These are phyloP conservation scores for Nemotelus pantherinus DNA, from an alignment of 2,888 invertebrate genomes.

Conservation along the genomic window DNA sequence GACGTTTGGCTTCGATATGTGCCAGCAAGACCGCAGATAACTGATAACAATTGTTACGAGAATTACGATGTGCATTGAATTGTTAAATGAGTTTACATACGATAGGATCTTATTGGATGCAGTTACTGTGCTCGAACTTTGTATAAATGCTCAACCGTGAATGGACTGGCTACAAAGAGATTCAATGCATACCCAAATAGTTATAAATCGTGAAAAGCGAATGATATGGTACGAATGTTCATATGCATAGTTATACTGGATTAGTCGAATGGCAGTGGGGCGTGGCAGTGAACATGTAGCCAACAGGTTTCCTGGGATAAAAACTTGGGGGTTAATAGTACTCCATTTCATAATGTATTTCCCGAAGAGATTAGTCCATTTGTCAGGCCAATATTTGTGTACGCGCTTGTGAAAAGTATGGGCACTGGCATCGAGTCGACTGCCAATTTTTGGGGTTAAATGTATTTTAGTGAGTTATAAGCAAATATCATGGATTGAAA, in stretches of 20 bases:
- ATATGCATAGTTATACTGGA: too few relatives aligned
- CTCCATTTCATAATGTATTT: slow-evolving; percentile 19
- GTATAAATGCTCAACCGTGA: too few relatives aligned
- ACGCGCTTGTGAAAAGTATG: not conserved
- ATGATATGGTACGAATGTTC: too few relatives aligned
- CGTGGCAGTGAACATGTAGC: not conserved
- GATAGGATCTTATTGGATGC: not conserved
- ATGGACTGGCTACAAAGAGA: too few relatives aligned
- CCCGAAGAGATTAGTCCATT: slow-evolving; percentile 10
- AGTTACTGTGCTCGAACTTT: too few relatives aligned
- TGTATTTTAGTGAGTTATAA: too few relatives aligned
- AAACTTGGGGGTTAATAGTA: not conserved
- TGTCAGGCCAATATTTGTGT: slow-evolving; percentile 20
- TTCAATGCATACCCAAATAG: too few relatives aligned
- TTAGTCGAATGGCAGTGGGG: too few relatives aligned
- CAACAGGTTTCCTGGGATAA: slow-evolving; percentile 10
- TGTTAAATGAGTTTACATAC: slow-evolving; percentile 34
- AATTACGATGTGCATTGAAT: slow-evolving; percentile 41
- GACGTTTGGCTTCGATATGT: not conserved
- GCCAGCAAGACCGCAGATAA: slow-evolving; percentile 27
- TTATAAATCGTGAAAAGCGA: too few relatives aligned
- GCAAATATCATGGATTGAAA: too few relatives aligned
- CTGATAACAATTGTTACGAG: slow-evolving; percentile 41
- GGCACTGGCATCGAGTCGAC: not conserved
- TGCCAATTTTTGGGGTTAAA: too few relatives aligned